Evolutionary conservation across 2,888 invertebrate genomes (phyloP), one percentile per base, ranked within the genome.

Genomic region (Patella pellucida): DNA sequence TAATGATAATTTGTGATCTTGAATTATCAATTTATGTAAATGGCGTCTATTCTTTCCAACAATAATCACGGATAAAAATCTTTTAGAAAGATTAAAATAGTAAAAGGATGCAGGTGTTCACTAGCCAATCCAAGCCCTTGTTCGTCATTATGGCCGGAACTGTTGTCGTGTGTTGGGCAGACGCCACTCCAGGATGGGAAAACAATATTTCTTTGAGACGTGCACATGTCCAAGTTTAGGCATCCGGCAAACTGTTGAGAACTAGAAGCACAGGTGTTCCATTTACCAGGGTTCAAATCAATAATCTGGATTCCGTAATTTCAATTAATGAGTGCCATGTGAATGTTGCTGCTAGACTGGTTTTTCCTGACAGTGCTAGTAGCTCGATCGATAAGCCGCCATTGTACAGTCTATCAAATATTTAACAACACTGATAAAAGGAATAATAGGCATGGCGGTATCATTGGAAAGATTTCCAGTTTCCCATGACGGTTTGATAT

Each of bases 151-250:
- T 54, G 69, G 56, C 74, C 74, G 74, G 74, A 74, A 74, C 74
- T 74, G 52, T 27, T 69, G 74, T 68, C 74, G 69, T 69, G 74
- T 74, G 74, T 69, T 51, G 74, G 50, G 69, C 74, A 69, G 74
- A 74, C 74, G 74, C 41, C 74, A 50, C 41, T 62, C 50, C 62
- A 56, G 72, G 62, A 72, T 19, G 50, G 50, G 72, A 62, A 56
- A 72, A 72, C 72, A 72, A 72, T 62, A 72, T 67, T n/a, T 56
- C 72, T 72, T 72, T 72, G 72, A 72, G 56, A 67, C 72, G 72
- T 67, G 67, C 72, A 67, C 72, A 67, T 72, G 62, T 50, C 51
- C 62, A 50, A 50, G 72, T 50, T 19, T 50, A 15, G 56, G 62
- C 72, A 72, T 72, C 72, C 72, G 72, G 72, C 19, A 27, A n/a